Evolutionary conservation across 2,888 invertebrate genomes (phyloP), one percentile per base, ranked within the genome.

Genomic region (Chloroclystis v-ata): DNA sequence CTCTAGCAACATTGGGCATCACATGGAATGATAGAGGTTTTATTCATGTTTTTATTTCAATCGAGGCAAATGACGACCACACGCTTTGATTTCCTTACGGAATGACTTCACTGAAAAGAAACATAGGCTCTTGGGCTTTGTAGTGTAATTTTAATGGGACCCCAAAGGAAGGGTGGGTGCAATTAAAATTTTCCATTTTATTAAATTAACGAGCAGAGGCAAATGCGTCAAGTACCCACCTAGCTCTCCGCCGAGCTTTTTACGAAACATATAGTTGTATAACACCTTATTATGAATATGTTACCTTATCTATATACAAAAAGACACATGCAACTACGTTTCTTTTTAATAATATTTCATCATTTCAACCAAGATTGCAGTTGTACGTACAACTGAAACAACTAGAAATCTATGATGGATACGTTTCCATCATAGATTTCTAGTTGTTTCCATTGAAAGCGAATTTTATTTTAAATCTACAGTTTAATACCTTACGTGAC

Each of bases 171-270:
- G 63, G 62, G 67, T 56, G 58, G 66, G 52, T 56, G 72, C 75
- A 77, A 77, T 75, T 75, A 76, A 76, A 74, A 69, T 72, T 70
- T 74, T 73, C 66, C 69, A 72, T 73, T 73, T 72, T 73, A 74
- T 73, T 73, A 68, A 73, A 72, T 73, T 75, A 73, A 74, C 65
- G 71, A 73, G 71, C 66, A 56, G 46, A 54, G 62, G 49, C 61
- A 65, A 63, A 61, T 62, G 59, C 62, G 60, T 63, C 43, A 37
- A 60, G 64, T 52, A 54, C 20, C 20, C 5, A 20, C 20, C 20
- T 20, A 53, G 62, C 59, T 54, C 63, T 68, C 50, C 41, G 50
- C 59, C 59, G 49, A 61, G 60, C 57, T 64, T 65, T 65, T 50
- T 39, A 43, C 30, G 39, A 37, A 47, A 45, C 12, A 37, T 38